Evolutionary conservation across 92 coral and sea anemone species (phyloP).

Genomic region (Metridium senile): DNA sequence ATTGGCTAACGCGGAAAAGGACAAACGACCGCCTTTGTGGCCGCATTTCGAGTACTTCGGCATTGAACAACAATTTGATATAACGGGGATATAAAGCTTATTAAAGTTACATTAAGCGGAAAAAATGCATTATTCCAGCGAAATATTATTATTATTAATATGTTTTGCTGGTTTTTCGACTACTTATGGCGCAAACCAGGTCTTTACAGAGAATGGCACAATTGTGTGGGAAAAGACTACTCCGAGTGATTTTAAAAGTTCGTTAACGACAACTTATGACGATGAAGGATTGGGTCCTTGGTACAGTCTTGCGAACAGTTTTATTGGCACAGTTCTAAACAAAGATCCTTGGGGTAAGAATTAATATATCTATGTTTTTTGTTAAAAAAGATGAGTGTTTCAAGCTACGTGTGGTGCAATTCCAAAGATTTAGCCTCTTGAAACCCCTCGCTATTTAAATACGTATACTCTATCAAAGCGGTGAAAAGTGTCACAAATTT

Average conservation of each 20-base stretch:
- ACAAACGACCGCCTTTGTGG: not conserved
- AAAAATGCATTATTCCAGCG: slow-evolving; percentile 7
- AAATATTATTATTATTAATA: slow-evolving; percentile 16
- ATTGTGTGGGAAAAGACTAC: not conserved
- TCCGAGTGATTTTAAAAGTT: slow-evolving; percentile 18
- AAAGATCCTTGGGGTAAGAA: slow-evolving; percentile 82
- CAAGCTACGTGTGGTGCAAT: no score
- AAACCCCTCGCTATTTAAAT: no score
- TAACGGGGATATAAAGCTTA: no score
- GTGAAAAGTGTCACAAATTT: no score
- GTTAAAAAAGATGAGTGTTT: not conserved
- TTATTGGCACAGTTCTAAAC: slow-evolving; percentile 72
- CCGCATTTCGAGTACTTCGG: not conserved
- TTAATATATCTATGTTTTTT: not conserved
- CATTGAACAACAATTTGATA: not conserved
- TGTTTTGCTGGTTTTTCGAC: slow-evolving; percentile 9
- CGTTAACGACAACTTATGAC: slow-evolving; percentile 56
- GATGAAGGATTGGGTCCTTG: slow-evolving; percentile 86
- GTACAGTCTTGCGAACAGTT: slow-evolving; percentile 68
- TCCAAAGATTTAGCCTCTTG: no score
- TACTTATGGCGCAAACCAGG: not conserved
- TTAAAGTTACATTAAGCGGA: not conserved
- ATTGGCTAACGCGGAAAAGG: not conserved
- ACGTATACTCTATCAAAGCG: no score
- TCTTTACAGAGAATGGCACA: slow-evolving; percentile 2